A percentile compares a stretch with the other conserved stretches of the same genome.
These are phyloP conservation scores for Sitta europaea DNA, from an alignment of 2,113 vertebrate species.

Conservation along the genomic window DNA sequence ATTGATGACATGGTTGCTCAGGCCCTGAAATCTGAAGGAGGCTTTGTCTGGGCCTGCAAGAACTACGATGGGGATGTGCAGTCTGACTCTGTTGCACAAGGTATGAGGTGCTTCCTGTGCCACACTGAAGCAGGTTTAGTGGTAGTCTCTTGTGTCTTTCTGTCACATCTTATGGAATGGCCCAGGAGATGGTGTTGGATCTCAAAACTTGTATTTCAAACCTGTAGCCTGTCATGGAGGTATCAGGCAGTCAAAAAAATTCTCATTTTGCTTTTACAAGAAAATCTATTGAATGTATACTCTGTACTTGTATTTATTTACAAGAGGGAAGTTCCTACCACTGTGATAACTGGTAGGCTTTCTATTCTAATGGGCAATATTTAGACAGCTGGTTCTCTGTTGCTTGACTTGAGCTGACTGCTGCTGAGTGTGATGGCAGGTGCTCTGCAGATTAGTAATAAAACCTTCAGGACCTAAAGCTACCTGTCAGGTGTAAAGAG, in stretches of 20 bases:
- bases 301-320: not conserved
- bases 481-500: not conserved
- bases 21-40: slow-evolving; percentile 95
- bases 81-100: slow-evolving; percentile 96
- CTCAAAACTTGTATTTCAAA: not conserved
- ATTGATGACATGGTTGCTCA: slow-evolving; percentile 99
- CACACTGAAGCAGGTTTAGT: not conserved
- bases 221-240: not conserved
- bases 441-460: not conserved
- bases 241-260: not conserved
- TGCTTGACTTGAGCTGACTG: not conserved
- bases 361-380: not conserved
- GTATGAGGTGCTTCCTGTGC: slow-evolving; percentile 55
- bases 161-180: not conserved
- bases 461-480: not conserved
- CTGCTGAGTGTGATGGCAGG: not conserved
- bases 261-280: not conserved
- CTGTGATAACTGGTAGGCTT: not conserved
- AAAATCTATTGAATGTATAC: not conserved
- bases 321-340: not conserved
- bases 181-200: not conserved
- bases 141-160: not conserved
- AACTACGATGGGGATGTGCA: slow-evolving; percentile 99
- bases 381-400: not conserved
- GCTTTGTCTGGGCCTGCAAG: slow-evolving; percentile 99